Conservation (phyloP, 2,797 vertebrate genomes). For the Pseudochirops cupreus region DNA sequence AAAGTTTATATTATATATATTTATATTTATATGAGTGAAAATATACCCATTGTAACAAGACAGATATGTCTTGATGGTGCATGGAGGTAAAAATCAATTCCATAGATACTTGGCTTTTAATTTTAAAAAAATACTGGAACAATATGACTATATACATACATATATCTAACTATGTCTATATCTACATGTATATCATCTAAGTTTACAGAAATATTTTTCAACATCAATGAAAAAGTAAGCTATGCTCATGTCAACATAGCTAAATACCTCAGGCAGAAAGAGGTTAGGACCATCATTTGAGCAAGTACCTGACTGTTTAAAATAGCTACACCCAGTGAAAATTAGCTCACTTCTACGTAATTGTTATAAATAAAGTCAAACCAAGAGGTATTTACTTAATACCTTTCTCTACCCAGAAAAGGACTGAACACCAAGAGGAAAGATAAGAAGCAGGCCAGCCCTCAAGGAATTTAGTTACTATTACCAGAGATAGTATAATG, state of each 20-base stretch:
- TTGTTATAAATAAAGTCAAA: neutral
- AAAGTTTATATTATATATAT: neutral
- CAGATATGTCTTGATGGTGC: neutral
- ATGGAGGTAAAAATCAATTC: neutral
- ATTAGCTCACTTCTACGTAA: neutral
- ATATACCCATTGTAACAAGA: neutral
- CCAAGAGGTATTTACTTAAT: neutral
- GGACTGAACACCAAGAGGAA: neutral
- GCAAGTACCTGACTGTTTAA: neutral
- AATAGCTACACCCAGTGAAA: neutral
- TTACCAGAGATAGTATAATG: neutral
- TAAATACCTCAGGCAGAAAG: neutral
- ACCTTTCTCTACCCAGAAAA: neutral
- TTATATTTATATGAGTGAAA: neutral
- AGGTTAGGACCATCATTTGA: neutral
- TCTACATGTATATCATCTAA: neutral
- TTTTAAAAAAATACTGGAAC: neutral
- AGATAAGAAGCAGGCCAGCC: neutral
- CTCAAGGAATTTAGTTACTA: neutral
- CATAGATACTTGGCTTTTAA: neutral
- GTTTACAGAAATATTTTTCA: neutral
- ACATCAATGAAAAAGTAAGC: neutral
- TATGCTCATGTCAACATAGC: neutral
- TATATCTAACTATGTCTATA: neutral
- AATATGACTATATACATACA: neutral